Percentiles rank a stretch among this genome's conserved stretches.
phyloP scores from a whole-genome alignment of 2,888 invertebrate species.

The Aproaerema taeniolella region DNA sequence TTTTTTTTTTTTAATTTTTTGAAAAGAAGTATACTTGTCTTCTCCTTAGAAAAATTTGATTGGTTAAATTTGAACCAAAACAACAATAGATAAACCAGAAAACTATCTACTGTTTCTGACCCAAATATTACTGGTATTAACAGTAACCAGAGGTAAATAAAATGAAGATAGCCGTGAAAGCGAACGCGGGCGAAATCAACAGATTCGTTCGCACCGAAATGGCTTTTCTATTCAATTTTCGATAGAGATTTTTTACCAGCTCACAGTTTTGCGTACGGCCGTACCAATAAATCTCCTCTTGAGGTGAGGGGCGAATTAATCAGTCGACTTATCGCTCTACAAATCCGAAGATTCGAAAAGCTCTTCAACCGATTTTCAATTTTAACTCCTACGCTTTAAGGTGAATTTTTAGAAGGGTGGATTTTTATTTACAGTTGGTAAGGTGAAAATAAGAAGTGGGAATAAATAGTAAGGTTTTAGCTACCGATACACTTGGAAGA shows the following conservation, averaged over 20 bases:
- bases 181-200: conserved; percentile 55
- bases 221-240: conserved; percentile 78
- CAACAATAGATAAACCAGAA: too few species aligned
- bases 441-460: conserved; percentile 73
- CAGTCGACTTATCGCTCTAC: conserved; percentile 47
- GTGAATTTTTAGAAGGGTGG: conserved; percentile 15
- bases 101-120: too few species aligned
- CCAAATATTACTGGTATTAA: too few species aligned
- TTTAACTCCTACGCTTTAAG: background rate
- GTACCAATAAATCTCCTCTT: conserved; percentile 75
- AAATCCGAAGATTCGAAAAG: conserved; percentile 54
- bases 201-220: conserved; percentile 64
- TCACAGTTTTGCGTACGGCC: conserved; percentile 76
- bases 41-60: too few species aligned
- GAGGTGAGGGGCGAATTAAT: conserved; percentile 70
- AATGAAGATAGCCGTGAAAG: conserved; percentile 63
- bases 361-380: background rate
- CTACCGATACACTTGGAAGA: conserved; percentile 64
- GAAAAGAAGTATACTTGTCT: too few species aligned
- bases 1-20: too few species aligned
- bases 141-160: conserved; percentile 44
- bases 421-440: conserved; percentile 57
- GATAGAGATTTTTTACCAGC: conserved; percentile 75
- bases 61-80: too few species aligned
- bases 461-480: conserved; percentile 66